Base-by-base conservation (phyloP, 1,140 invertebrate species). In the Drosophila nigromelanica region DNA sequence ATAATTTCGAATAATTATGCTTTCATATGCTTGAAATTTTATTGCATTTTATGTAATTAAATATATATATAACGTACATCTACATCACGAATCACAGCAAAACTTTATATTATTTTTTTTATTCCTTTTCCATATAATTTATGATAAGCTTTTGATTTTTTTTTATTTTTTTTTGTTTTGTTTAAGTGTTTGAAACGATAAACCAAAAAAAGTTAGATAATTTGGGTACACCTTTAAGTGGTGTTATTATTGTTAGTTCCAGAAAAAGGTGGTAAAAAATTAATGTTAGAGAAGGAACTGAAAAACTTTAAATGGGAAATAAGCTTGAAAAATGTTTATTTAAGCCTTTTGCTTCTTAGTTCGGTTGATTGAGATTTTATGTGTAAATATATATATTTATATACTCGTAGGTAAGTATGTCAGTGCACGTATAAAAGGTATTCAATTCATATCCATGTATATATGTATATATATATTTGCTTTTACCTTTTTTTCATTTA, bases 61-160 rank as follows among this genome's bases (percentile, higher is more conserved):
- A 80, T 89, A 89, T 89, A 85, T 89, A 89, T 91, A 90, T 90
- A 91, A 91, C 89, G 83, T 91, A 91, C 85, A 91, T 67, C 70
- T 73, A 73, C 70, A 73, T 73, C 70, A 73, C 70, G 70, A 73
- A 73, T 91, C 90, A 91, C 89, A 91, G 89, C 89, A 91, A 89
- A 90, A 91, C 81, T 91, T 91, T 90, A 91, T 90, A 82, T 78
- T 71, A 35, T 66, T 51, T 52, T 52, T 24, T 51, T 68, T 60
- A 71, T 79, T 72, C 6, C 18, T 56, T 79, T 63, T 75, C 75
- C 62, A 81, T 73, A 73, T 85, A 72, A 69, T 80, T 78, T 85
- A 82, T 69, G 73, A 82, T 80, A 82, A 89, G 77, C 79, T 78
- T 90, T 80, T 79, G 81, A 89, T 72, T 76, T 86, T 62, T 67